Base-by-base conservation (phyloP, 2,113 vertebrate genomes). In the Pteruthius melanotis region DNA sequence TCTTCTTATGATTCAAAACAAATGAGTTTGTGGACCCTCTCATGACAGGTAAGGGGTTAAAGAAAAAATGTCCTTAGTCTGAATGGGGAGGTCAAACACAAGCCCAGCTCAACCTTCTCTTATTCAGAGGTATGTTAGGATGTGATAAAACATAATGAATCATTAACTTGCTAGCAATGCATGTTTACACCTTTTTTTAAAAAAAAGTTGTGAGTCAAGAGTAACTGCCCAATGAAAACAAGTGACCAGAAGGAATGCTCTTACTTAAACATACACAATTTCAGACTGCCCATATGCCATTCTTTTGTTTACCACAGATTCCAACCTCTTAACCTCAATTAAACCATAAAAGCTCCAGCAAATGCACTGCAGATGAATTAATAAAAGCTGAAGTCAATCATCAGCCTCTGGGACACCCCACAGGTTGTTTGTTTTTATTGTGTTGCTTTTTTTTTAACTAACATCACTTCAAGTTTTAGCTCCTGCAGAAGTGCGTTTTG, bases 271-370 rank as follows among this genome's bases (percentile, higher is more conserved):
- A 89, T 80, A 94, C 59, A 83, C 87, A 85, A 78, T 80, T 95
- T 91, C 93, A 93, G 83, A 59, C 77, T 93, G 81, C 50, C 84
- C 93, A 80, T 94, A 96, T 94, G 95, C 91, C 56, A 66, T 87
- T 89, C 93, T 91, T 96, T 92, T 95, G 94, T 91, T 97, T 91
- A 96, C 93, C 64, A 78, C 56, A 82, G 70, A 91, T 83, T 83
- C 87, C 82, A 96, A 96, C 93, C 92, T 87, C 94, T 92, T 95
- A 95, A 96, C 94, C 96, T 95, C 97, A 97, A 89, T 98, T 97
- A 96, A 95, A 92, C 89, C 50, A 74, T 78, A 86, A 88, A 95
- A 96, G 54, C 89, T 92, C 37, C 37, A 71, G 56, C 64, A 94
- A 94, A 94, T 19, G 66, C 71, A 93, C 33, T 75, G 80, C 59